Evolutionary conservation across 2,888 invertebrate species (phyloP), one percentile per base, ranked within the genome.

Genomic region (Apodemia mormo): DNA sequence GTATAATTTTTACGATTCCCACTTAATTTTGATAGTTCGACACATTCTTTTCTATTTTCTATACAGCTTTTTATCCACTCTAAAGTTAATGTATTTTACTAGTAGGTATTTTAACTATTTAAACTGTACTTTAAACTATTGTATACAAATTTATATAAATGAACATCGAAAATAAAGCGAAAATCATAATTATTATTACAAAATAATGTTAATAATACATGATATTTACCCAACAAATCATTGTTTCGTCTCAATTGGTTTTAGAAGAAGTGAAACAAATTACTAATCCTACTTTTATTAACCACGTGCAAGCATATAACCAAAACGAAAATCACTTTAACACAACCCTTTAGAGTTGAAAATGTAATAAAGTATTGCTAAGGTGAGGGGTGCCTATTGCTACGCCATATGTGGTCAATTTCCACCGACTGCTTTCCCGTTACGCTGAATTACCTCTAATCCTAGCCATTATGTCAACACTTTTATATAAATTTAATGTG

Each of bases 331-430:
- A n/a, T 10, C 12, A 33, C 64, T 8, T n/a, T 37, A 64, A 37
- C n/a, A 33, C n/a, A 7, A n/a, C 14, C 33, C 14, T n/a, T 14
- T 33, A 64, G 33, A 37, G 64, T 64, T 64, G 64, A n/a, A 33
- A 64, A 37, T 64, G n/a, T n/a, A 37, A 64, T 37, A 33, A 64
- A 64, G 7, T 37, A 4, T 14, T 9, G 8, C 1, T 37, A 37
- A 64, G 64, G 45, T 40, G 61, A 65, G 67, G 75, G 75, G 75
- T 70, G 73, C 77, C 75, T 75, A 74, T 76, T 76, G 78, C 74
- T 70, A 81, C 86, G 89, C 88, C 92, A 92, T 92, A 91, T 91
- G 91, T 84, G 87, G 81, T 82, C 86, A 86, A 89, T 88, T 88
- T 85, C 86, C 75, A 75, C 74, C 72, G 72, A 73, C 76, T 75